A percentile compares a stretch with the other conserved stretches of the same genome.
phyloP scores from a whole-genome alignment of 2,888 invertebrate species.

The Gasteruption jaculator region DNA sequence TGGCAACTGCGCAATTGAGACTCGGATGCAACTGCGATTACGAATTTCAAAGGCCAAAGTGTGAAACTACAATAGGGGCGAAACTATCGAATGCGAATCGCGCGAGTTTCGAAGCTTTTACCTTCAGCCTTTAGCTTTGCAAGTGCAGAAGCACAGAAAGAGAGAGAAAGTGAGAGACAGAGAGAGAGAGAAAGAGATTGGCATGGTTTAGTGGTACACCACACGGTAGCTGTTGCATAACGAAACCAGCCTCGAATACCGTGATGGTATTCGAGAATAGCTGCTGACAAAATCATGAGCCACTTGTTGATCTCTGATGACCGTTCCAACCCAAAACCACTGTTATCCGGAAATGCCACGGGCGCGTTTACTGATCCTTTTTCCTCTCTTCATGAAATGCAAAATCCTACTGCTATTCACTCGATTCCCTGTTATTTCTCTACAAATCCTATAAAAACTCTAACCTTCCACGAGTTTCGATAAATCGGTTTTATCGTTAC shows the following conservation, averaged over 20 bases:
- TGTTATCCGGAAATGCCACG: conserved; percentile 25
- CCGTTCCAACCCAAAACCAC: conserved; percentile 26
- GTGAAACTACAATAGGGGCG: background rate
- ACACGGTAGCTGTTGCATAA: conserved; percentile 17
- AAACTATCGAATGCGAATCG: background rate
- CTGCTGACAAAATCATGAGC: conserved; percentile 49
- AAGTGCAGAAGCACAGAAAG: background rate
- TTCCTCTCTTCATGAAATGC: no score
- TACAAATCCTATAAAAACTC: no score
- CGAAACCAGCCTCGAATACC: conserved; percentile 5
- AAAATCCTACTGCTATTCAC: no score
- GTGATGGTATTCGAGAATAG: conserved; percentile 23
- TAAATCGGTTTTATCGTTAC: no score
- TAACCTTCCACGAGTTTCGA: no score
- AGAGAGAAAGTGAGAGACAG: conserved; percentile 1
- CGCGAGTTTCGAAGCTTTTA: conserved; percentile 9
- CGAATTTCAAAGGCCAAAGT: no score
- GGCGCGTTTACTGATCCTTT: conserved; percentile 10
- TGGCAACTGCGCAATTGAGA: no score
- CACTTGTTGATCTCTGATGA: conserved; percentile 48
- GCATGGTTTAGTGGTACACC: conserved; percentile 36
- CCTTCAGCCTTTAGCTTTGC: conserved; percentile 12
- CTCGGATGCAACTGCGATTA: no score
- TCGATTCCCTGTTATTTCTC: no score
- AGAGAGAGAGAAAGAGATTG: conserved; percentile 15